Conservation (phyloP, 1,140 invertebrate species). For the Vollenhovia emeryi region DNA sequence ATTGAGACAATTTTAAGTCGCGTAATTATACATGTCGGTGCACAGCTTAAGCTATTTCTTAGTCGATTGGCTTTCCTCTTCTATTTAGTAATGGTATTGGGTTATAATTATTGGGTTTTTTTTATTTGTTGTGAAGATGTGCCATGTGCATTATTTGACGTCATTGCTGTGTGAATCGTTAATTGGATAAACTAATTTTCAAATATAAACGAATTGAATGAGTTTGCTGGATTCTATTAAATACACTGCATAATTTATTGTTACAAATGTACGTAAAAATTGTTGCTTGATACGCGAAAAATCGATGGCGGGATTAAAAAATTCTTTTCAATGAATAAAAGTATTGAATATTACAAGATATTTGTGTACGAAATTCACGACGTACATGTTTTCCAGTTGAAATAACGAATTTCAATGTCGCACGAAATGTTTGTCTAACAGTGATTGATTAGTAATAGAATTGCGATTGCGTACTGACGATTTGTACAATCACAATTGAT, state of each 20-base stretch:
- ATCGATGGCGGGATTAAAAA: neutral
- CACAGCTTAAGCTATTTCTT: neutral
- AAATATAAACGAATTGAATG: neutral
- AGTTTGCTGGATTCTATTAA: neutral
- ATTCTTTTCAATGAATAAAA: neutral
- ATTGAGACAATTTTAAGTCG: neutral
- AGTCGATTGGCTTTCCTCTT: neutral
- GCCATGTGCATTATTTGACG: neutral
- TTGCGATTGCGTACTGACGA: neutral
- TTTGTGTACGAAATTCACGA: neutral
- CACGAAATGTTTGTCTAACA: neutral
- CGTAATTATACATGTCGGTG: neutral
- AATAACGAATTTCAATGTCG: neutral
- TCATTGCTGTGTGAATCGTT: neutral
- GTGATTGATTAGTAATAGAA: neutral
- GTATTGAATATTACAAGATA: constrained; percentile 4
- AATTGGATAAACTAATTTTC: neutral
- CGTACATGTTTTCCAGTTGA: neutral
- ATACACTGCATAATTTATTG: neutral
- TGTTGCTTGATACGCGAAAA: neutral
- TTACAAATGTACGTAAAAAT: neutral
- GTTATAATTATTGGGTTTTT: constrained; percentile 6
- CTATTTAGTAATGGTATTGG: neutral
- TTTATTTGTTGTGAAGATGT: neutral
- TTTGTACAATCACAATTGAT: neutral